Percentiles rank a stretch among this genome's conserved stretches.
phyloP scores from a whole-genome alignment of 2,113 vertebrate genomes.

The Pyrgilauda ruficollis region DNA sequence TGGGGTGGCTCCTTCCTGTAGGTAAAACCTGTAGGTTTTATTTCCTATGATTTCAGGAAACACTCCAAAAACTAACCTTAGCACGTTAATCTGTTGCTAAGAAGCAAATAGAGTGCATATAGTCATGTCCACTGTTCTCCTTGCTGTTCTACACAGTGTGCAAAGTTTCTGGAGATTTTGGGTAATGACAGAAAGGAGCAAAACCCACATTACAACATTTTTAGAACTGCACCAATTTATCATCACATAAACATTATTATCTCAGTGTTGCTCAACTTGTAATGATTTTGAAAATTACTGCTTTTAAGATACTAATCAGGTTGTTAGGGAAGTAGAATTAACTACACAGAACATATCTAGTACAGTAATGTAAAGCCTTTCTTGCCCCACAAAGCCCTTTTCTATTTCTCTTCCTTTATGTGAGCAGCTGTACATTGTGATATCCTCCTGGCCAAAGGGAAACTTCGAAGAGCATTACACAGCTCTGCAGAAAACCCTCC shows the following conservation, averaged over 20 bases:
- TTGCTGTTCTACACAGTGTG: neutral
- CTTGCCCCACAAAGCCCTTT: neutral
- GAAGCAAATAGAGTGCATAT: neutral
- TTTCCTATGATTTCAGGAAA: neutral
- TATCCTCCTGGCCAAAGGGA: neutral
- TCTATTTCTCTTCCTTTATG: neutral
- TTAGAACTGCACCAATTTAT: neutral
- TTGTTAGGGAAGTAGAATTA: neutral
- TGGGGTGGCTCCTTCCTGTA: neutral
- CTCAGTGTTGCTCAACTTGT: neutral
- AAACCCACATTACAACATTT: neutral
- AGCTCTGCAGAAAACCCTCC: slow-evolving; percentile 34
- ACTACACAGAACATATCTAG: neutral
- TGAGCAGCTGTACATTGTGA: neutral
- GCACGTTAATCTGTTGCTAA: neutral
- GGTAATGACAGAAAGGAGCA: neutral
- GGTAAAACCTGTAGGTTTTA: neutral
- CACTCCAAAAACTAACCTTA: neutral
- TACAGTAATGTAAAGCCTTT: neutral
- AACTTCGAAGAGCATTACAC: slow-evolving; percentile 15
- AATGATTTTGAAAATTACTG: neutral
- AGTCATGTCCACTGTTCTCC: neutral
- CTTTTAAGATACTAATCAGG: neutral
- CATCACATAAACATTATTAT: neutral
- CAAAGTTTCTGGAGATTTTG: neutral